Evolutionary conservation across 1,140 invertebrate species (phyloP), one percentile per base, ranked within the genome.

Genomic region (Diorhabda carinulata): DNA sequence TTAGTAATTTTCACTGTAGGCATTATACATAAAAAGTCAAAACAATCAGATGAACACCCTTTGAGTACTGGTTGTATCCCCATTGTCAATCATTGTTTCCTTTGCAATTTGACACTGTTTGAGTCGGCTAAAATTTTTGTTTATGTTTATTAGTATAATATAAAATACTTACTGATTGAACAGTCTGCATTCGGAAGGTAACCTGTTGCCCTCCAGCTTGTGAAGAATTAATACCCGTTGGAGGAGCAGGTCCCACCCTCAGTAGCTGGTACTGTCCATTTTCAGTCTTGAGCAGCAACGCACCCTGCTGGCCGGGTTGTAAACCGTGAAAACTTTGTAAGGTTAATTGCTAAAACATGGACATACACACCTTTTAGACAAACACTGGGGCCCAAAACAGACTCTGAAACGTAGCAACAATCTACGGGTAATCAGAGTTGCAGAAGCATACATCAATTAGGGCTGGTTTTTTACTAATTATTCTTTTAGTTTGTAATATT

Each of bases 241-340:
- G 74, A 7, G 88, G 86, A n/a, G 89, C 87, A 66, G 91, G 90
- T 69, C 92, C 92, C 73, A 96, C 92, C 81, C 93, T 89, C 72
- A 98, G 84, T 76, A 97, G 85, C 82, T 97, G 94, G 83, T 92
- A 94, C 80, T 96, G 93, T 73, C 95, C 96, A 87, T 93, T 96
- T 85, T 98, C 95, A 79, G 95, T 97, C 85, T 97, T 96, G 78
- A 98, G 84, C 74, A 97, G 86, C 77, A 97, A 85, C 83, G 93
- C 92, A 77, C 91, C 91, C 81, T 89, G 93, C 83, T 90, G 91
- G 81, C 90, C 93, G 78, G 89, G 89, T 84, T 89, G 91, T 75
- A 92, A 87, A 80, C 87, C 90, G 84, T 91, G 93, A 72, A 93
- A 85, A 81, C 90, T 88, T 87, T 95, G 90, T 79, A 95, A 86